A percentile compares a stretch with the other conserved stretches of the same genome.
Conservation (phyloP, 2,797 vertebrate genomes). For the Taeniopygia guttata region DNA sequence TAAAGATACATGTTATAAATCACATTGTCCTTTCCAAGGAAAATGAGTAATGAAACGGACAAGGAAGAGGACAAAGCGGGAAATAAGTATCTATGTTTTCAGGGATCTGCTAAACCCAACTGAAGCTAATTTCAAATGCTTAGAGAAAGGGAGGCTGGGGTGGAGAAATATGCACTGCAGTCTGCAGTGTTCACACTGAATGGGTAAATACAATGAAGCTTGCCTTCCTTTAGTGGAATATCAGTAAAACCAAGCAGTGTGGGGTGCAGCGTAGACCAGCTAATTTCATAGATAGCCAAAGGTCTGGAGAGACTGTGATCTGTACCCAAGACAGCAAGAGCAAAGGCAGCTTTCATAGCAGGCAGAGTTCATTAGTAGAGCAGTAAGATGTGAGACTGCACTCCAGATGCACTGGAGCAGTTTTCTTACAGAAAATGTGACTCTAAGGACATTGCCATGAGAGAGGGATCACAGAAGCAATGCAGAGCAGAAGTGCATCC, state of each 20-base stretch:
- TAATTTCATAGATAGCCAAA: not conserved
- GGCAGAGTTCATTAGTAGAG: not conserved
- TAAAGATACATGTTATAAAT: not conserved
- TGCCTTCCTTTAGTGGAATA: not conserved
- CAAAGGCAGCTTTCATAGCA: not conserved
- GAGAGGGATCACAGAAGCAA: not conserved
- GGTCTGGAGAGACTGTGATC: not conserved
- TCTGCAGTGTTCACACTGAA: not conserved
- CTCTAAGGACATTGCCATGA: not conserved
- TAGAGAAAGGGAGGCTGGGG: not conserved
- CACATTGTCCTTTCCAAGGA: not conserved
- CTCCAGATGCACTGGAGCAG: not conserved
- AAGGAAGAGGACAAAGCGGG: not conserved
- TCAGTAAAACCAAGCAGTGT: not conserved
- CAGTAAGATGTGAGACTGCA: rapidly evolving
- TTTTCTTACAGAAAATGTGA: not conserved
- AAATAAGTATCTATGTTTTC: not conserved
- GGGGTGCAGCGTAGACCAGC: not conserved
- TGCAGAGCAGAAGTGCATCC: not conserved
- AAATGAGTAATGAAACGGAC: not conserved
- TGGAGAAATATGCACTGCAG: not conserved
- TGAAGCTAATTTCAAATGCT: not conserved
- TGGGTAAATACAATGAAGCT: not conserved
- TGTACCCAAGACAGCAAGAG: not conserved
- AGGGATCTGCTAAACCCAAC: not conserved